These are phyloP conservation scores for Odontomyia ornata DNA, from an alignment of 2,888 invertebrate species.

Conservation along the genomic window DNA sequence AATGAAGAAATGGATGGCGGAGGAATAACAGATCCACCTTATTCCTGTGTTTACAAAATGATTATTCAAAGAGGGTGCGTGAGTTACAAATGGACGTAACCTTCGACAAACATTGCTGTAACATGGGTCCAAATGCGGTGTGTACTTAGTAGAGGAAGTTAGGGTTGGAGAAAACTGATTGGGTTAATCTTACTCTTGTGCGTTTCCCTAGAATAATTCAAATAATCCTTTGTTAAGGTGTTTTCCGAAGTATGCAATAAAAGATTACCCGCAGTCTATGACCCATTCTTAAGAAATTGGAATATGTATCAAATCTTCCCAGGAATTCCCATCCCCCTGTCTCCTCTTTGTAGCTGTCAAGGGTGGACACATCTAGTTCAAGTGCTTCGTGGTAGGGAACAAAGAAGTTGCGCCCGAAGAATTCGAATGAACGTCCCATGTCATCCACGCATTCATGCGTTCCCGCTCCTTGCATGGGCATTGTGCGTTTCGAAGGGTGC, in stretches of 20 bases:
- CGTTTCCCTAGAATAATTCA: too few relatives aligned
- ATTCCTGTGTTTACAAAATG: background rate
- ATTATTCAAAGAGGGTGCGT: constrained; percentile 4
- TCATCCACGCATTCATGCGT: background rate
- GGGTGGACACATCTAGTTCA: constrained; percentile 1
- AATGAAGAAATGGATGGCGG: background rate
- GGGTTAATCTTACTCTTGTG: too few relatives aligned
- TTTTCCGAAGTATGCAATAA: too few relatives aligned
- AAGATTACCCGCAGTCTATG: too few relatives aligned
- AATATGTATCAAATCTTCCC: too few relatives aligned
- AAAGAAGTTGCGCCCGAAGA: constrained; percentile 11
- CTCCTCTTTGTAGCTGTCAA: too few relatives aligned
- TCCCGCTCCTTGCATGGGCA: background rate
- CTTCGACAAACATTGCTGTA: constrained; percentile 17
- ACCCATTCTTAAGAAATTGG: too few relatives aligned
- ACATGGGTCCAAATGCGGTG: background rate
- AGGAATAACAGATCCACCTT: background rate
- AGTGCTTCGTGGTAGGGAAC: background rate
- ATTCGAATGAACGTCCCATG: constrained; percentile 20
- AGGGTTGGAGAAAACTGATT: background rate
- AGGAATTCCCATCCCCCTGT: too few relatives aligned
- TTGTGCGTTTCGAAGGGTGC: background rate
- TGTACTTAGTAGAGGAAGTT: background rate
- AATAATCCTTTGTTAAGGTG: too few relatives aligned
- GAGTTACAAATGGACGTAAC: constrained; percentile 32